Conservation (phyloP, 2,113 vertebrate genomes). For the Tragelaphus buxtoni region DNA sequence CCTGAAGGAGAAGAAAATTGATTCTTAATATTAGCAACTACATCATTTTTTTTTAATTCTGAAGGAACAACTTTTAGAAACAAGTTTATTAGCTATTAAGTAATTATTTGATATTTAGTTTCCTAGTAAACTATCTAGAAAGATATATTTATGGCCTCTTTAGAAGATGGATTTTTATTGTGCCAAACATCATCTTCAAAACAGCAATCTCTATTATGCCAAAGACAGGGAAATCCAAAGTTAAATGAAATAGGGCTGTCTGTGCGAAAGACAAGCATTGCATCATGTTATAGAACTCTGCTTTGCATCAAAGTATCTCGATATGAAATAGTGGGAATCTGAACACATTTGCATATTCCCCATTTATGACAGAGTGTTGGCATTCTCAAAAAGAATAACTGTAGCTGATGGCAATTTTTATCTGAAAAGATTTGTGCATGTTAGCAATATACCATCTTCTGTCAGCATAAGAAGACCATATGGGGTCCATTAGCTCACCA, state of each 20-base stretch:
- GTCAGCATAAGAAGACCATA: slow-evolving; percentile 56
- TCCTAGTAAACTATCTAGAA: neutral
- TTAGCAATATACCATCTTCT: slow-evolving; percentile 67
- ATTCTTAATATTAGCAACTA: slow-evolving; percentile 38
- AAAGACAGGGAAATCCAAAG: slow-evolving; percentile 38
- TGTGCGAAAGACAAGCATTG: neutral
- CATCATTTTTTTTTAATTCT: slow-evolving; percentile 50
- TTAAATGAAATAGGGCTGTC: neutral
- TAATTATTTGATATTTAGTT: slow-evolving; percentile 49
- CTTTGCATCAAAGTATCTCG: slow-evolving; percentile 45
- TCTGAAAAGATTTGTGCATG: slow-evolving; percentile 54
- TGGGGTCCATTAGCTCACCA: slow-evolving; percentile 65
- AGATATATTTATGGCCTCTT: neutral
- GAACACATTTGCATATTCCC: slow-evolving; percentile 45
- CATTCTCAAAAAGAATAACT: slow-evolving; percentile 52
- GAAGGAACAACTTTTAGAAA: slow-evolving; percentile 27
- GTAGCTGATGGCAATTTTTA: slow-evolving; percentile 63
- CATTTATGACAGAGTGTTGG: slow-evolving; percentile 43
- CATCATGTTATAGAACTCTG: neutral
- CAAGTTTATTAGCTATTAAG: slow-evolving; percentile 44
- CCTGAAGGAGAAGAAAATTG: slow-evolving; percentile 41
- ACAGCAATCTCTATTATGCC: neutral
- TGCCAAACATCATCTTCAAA: neutral
- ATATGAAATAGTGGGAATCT: slow-evolving; percentile 18
- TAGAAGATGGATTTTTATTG: neutral